Evolutionary conservation across 2,888 invertebrate species (phyloP), one percentile per base, ranked within the genome.

Genomic region (Meteorus cinctellus): DNA sequence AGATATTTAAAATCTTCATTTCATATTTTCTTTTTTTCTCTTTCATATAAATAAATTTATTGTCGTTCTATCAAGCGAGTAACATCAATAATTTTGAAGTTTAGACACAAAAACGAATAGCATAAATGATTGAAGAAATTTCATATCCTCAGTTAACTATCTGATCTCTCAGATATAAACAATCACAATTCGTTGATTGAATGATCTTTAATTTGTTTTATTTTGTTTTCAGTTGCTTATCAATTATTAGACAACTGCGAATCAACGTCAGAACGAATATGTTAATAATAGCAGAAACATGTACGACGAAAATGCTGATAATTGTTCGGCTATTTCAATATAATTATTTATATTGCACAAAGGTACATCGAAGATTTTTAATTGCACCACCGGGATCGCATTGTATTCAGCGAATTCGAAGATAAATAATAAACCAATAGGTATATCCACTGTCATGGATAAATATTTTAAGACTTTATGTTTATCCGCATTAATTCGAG

Each of bases 31-130:
- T 51, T 66, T 65, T 24, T 24, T 24, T 24, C 24, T 24, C 34
- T 29, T 48, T 48, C 12, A 36, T 63, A 63, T 67, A 74, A 59
- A 74, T 78, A 76, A 77, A 72, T 75, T 76, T 72, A 63, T 60
- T 41, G 60, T 70, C 59, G 34, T 34, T 70, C 31, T 76, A 41
- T 76, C 27, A 34, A 16, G 19, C 67, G 60, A 65, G 16, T 74
- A 71, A 24, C 27, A 59, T 72, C 19, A 51, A 55, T 24, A 45
- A 74, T 62, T 45, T 48, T 41, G 74, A 70, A 65, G 69, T 62
- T 70, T 55, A 69, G 34, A 31, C 31, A 41, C 51, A 36, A 65
- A 24, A 19, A 66, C 19, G 19, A n/a, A 34, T 19, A 63, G n/a
- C 31, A 65, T 3, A 65, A 19, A 24, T 24, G 36, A 66, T 19